These are phyloP conservation scores for Epinephelus fuscoguttatus DNA, from an alignment of 2,113 vertebrate genomes.

Conservation along the genomic window DNA sequence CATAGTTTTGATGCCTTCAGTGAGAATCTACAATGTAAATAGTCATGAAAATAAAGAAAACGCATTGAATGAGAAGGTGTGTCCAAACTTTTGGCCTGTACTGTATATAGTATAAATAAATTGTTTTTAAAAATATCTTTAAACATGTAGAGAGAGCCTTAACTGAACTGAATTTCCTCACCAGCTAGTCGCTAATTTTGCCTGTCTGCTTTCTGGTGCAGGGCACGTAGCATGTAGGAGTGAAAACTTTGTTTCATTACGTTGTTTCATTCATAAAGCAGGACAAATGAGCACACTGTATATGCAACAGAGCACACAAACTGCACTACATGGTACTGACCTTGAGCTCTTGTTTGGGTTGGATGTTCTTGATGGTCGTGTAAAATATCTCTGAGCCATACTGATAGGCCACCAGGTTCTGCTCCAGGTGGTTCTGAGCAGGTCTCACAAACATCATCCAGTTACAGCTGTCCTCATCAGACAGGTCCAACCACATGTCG, in stretches of 20 bases:
- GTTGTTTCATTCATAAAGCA: neutral
- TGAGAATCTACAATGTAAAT: no score
- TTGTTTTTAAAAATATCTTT: no score
- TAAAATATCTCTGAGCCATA: slow-evolving; percentile 97
- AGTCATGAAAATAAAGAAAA: no score
- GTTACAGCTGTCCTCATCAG: slow-evolving; percentile 95
- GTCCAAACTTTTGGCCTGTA: no score
- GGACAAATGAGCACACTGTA: neutral
- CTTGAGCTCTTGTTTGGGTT: slow-evolving; percentile 98
- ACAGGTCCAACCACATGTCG: slow-evolving; percentile 95
- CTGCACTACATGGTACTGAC: slow-evolving; percentile 71
- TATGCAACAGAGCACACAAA: no score
- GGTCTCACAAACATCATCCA: slow-evolving; percentile 99
- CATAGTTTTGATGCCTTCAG: no score
- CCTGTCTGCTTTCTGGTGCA: neutral
- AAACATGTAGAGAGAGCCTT: no score
- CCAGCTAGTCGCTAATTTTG: neutral
- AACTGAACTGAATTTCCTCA: neutral
- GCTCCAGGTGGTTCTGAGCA: slow-evolving; percentile 96
- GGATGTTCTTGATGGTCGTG: slow-evolving; percentile 96
- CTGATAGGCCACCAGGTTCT: slow-evolving; percentile 98
- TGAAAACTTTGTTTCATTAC: neutral
- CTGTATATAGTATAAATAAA: no score
- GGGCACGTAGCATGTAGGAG: neutral
- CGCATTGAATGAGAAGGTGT: no score